phyloP scores from a whole-genome alignment of 2,888 invertebrate genomes.

The Eulithis prunata region DNA sequence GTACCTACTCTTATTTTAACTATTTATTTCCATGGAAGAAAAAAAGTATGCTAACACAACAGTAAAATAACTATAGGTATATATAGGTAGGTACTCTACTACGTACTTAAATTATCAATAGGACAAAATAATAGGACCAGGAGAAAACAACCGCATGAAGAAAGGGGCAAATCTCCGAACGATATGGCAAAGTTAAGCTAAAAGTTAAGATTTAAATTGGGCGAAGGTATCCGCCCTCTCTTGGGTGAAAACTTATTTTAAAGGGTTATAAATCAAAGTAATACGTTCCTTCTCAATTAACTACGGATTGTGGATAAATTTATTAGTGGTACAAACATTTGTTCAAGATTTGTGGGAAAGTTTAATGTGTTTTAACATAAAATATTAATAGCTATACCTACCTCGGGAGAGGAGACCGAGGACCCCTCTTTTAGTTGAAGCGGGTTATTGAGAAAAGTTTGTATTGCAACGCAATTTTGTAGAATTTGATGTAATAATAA shows the following conservation, averaged over 20 bases:
- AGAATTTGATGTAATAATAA: too few species aligned
- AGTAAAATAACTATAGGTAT: too few species aligned
- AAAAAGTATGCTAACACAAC: too few species aligned
- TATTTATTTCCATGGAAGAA: too few species aligned
- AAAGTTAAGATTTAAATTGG: constrained; percentile 76
- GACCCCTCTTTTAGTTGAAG: not conserved
- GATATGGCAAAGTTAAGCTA: constrained; percentile 73
- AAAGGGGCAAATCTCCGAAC: constrained; percentile 56
- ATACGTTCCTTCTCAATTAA: constrained; percentile 73
- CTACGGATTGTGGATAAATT: constrained; percentile 40
- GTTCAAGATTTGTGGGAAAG: constrained; percentile 42
- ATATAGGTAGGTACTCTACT: too few species aligned
- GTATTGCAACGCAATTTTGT: not conserved
- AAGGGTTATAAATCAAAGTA: constrained; percentile 76
- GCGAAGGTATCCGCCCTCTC: constrained; percentile 55
- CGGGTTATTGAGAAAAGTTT: not conserved
- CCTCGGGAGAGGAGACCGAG: not conserved
- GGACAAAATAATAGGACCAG: too few species aligned
- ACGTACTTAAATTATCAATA: too few species aligned
- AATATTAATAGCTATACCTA: constrained; percentile 21
- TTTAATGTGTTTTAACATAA: constrained; percentile 34
- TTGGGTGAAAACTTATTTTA: constrained; percentile 66
- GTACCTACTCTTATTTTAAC: too few species aligned
- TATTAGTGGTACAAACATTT: constrained; percentile 31
- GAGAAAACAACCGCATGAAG: not conserved